Conservation (phyloP, 2,888 invertebrate genomes). For the Exocentrus adspersus region DNA sequence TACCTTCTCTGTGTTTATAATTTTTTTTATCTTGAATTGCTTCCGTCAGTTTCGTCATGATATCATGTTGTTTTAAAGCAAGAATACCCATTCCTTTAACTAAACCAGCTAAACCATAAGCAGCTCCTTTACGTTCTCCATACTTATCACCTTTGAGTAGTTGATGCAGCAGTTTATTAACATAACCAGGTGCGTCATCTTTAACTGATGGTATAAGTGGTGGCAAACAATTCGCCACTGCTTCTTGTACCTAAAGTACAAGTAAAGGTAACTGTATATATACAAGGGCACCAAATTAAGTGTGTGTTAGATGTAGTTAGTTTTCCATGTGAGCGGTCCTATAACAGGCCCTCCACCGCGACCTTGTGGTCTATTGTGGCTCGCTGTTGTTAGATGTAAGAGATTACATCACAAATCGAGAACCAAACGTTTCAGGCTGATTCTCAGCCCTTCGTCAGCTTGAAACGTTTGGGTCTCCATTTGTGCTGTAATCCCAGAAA, state of each 20-base stretch:
- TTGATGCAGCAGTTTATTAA: constrained; percentile 86
- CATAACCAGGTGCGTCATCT: constrained; percentile 88
- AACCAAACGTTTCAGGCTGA: no score
- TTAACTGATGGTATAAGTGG: constrained; percentile 92
- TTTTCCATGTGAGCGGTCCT: no score
- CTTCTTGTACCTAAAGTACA: constrained; percentile 78
- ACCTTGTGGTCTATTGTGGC: no score
- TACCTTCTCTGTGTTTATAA: constrained; percentile 90
- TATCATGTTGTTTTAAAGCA: constrained; percentile 93
- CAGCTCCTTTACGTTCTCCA: constrained; percentile 93
- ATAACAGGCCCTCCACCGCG: no score
- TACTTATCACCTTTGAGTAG: constrained; percentile 92
- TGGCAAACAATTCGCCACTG: constrained; percentile 95
- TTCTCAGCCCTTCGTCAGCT: no score
- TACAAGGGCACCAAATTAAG: no score
- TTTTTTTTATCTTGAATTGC: constrained; percentile 98
- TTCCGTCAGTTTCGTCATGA: constrained; percentile 91
- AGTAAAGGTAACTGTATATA: no score
- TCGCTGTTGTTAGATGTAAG: no score
- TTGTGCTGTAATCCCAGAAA: no score
- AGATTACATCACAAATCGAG: no score
- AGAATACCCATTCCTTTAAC: constrained; percentile 98
- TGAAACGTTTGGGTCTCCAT: no score
- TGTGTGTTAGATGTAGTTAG: no score
- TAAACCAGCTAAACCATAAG: constrained; percentile 95